These are phyloP conservation scores for Pseudois nayaur DNA, from an alignment of 2,113 vertebrate genomes.

Conservation along the genomic window DNA sequence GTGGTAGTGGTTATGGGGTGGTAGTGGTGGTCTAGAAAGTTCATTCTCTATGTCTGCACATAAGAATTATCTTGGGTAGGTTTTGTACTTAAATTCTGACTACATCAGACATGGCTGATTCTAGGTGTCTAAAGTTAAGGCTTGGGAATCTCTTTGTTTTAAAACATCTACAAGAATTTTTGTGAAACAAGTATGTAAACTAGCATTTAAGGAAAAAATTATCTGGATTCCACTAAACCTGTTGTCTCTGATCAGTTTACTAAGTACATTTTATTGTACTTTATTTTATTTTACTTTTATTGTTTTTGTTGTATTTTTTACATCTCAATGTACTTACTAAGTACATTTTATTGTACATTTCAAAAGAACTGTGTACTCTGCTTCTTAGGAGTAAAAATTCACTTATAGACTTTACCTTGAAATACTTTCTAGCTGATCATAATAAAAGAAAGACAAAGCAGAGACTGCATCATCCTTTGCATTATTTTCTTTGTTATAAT, in stretches of 20 bases:
- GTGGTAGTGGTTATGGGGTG: no score
- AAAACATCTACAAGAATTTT: not conserved
- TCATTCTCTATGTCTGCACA: not conserved
- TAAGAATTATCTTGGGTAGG: not conserved
- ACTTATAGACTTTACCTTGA: not conserved
- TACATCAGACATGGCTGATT: not conserved
- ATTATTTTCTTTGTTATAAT: not conserved
- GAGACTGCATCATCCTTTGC: not conserved
- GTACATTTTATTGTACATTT: not conserved
- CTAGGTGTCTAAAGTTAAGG: not conserved
- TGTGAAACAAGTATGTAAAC: not conserved
- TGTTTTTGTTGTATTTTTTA: not conserved
- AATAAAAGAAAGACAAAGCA: not conserved
- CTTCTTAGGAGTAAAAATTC: not conserved
- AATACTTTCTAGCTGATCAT: not conserved
- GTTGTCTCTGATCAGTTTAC: not conserved
- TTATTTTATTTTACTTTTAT: not conserved
- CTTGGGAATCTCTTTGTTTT: not conserved
- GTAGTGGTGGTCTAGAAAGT: not conserved
- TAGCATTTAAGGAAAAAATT: not conserved
- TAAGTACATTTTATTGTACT: not conserved
- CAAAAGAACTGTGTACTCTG: not conserved
- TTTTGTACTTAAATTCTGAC: not conserved
- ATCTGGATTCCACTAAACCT: not conserved
- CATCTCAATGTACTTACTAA: not conserved